Evolutionary conservation across 2,113 vertebrate species (phyloP).

Genomic region (Euleptes europaea): DNA sequence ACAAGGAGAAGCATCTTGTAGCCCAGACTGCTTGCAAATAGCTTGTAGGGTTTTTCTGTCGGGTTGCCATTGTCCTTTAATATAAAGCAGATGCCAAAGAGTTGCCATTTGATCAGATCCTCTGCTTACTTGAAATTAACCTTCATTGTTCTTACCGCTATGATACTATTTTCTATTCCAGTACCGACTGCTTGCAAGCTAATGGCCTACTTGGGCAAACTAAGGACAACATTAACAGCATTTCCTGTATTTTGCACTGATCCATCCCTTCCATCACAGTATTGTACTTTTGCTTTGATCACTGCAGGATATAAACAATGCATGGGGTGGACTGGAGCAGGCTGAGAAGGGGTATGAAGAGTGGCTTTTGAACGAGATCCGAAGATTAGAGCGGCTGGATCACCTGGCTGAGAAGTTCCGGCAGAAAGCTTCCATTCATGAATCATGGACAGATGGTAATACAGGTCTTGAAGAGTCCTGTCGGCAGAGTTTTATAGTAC

Average conservation of each 20-base stretch:
- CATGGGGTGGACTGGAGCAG: slow-evolving; percentile 93
- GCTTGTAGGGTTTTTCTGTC: neutral
- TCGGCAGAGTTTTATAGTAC: neutral
- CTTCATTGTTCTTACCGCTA: neutral
- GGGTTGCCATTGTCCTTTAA: neutral
- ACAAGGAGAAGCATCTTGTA: neutral
- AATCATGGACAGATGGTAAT: slow-evolving; percentile 97
- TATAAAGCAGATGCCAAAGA: neutral
- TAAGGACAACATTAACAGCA: neutral
- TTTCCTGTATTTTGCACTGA: slow-evolving; percentile 23
- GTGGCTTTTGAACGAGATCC: slow-evolving; percentile 97
- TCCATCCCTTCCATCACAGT: slow-evolving; percentile 8
- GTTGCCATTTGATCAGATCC: neutral
- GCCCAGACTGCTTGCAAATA: neutral
- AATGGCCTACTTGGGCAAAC: neutral
- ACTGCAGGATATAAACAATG: slow-evolving; percentile 91
- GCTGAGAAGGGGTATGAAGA: slow-evolving; percentile 98
- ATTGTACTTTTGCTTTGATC: slow-evolving; percentile 2
- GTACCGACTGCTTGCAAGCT: neutral
- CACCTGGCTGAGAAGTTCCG: slow-evolving; percentile 98
- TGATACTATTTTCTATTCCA: neutral
- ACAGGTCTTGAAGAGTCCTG: neutral
- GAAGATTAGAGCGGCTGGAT: slow-evolving; percentile 94
- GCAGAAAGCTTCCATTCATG: slow-evolving; percentile 97
- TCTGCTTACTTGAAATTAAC: neutral